A percentile compares a stretch with the other conserved stretches of the same genome.
Conservation (phyloP, 1,140 invertebrate species). For the Pogonognathellus flavescens region DNA sequence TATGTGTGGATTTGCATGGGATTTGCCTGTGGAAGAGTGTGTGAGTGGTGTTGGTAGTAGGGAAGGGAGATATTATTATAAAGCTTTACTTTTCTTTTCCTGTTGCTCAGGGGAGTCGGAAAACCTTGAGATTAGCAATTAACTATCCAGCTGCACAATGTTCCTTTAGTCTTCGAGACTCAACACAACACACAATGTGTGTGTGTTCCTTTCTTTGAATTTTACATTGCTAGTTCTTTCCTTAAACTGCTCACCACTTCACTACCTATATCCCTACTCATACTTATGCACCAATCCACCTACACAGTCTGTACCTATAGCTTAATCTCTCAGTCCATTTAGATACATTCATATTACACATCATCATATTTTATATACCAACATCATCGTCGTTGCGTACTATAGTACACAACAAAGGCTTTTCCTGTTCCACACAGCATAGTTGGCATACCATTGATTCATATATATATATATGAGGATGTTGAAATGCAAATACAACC, state of each 20-base stretch:
- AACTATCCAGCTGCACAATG: conserved; percentile 40
- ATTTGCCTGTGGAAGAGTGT: neutral
- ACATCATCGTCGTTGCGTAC: no score
- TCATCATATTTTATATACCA: no score
- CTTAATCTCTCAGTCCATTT: no score
- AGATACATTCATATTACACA: no score
- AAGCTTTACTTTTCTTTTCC: conserved; percentile 51
- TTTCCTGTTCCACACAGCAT: no score
- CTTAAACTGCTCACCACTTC: conserved; percentile 12
- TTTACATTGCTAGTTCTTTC: conserved; percentile 36
- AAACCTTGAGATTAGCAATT: conserved; percentile 52
- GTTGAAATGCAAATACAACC: no score
- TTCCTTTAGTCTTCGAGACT: conserved; percentile 28
- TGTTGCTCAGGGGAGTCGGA: conserved; percentile 55
- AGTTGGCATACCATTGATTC: no score
- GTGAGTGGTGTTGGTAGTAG: neutral
- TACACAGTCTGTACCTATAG: neutral
- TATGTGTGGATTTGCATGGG: neutral
- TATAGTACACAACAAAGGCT: no score
- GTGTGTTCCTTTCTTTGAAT: conserved; percentile 45
- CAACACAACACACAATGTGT: conserved; percentile 5
- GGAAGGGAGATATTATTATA: neutral
- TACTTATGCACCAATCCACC: neutral
- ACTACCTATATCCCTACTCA: neutral
- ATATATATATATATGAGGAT: no score